A percentile compares a stretch with the other conserved stretches of the same genome.
Conservation (phyloP, 2,888 invertebrate genomes). For the Drosophila differens region DNA sequence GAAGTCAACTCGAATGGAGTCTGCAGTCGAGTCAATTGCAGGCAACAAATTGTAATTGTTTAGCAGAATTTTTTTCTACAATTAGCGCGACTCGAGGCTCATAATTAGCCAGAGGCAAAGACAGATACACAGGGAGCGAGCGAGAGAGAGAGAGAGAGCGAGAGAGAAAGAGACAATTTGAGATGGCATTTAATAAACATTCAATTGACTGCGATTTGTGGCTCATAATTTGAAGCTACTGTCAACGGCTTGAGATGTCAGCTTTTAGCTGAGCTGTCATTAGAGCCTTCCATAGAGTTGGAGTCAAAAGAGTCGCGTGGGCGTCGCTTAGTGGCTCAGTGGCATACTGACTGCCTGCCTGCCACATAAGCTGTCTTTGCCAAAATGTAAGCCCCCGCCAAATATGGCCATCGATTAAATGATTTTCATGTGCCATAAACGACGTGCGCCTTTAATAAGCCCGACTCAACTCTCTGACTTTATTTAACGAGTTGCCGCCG, state of each 20-base stretch:
- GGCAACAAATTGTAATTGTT: slow-evolving; percentile 77
- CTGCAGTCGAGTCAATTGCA: slow-evolving; percentile 5
- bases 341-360: slow-evolving; percentile 1
- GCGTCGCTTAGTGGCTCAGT: slow-evolving; percentile 37
- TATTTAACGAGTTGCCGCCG: slow-evolving; percentile 69
- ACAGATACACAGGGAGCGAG: neutral
- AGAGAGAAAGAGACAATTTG: neutral
- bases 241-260: slow-evolving; percentile 58
- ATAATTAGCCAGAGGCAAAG: slow-evolving; percentile 39
- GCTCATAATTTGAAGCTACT: slow-evolving; percentile 71
- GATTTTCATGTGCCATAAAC: slow-evolving; percentile 80
- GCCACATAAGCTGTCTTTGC: slow-evolving; percentile 57
- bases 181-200: slow-evolving; percentile 64
- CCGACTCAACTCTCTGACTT: slow-evolving; percentile 42
- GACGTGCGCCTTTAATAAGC: slow-evolving; percentile 81
- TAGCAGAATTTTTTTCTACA: slow-evolving; percentile 73
- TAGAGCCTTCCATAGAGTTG: slow-evolving; percentile 47
- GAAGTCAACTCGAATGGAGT: slow-evolving; percentile 36
- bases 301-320: slow-evolving; percentile 42
- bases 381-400: slow-evolving; percentile 62
- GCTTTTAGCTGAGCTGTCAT: slow-evolving; percentile 53
- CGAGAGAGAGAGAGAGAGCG: neutral
- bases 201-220: slow-evolving; percentile 67
- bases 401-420: slow-evolving; percentile 81
- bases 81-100: slow-evolving; percentile 58